Percentiles rank a stretch among this genome's conserved stretches.
phyloP scores from a whole-genome alignment of 2,797 vertebrate genomes.

The Orientallactaga sibirica region DNA sequence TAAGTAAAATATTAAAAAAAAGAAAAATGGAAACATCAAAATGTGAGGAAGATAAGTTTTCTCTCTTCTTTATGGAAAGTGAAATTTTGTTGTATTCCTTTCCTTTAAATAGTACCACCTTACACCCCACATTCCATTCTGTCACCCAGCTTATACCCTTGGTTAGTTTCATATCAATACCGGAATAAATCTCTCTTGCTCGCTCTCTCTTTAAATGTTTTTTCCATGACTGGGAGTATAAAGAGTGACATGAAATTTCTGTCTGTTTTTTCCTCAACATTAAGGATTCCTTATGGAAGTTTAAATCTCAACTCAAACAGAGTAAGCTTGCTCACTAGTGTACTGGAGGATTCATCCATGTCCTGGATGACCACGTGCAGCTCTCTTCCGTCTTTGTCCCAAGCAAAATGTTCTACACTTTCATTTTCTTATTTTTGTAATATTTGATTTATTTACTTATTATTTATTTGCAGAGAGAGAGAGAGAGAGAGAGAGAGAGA shows the following conservation, averaged over 20 bases:
- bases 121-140: neutral
- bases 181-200: neutral
- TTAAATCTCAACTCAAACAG: slow-evolving; percentile 1
- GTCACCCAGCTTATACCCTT: neutral
- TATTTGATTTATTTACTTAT: too few relatives aligned
- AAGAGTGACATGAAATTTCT: neutral
- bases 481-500: too few relatives aligned
- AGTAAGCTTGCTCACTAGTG: neutral
- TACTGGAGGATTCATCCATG: neutral
- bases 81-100: neutral
- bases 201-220: neutral
- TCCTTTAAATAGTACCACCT: neutral
- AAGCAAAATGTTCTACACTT: neutral
- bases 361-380: neutral
- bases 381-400: neutral
- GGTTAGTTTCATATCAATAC: neutral
- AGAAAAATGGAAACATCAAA: neutral
- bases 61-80: slow-evolving; percentile 36
- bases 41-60: neutral
- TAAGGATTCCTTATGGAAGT: neutral
- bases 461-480: too few relatives aligned
- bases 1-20: too few relatives aligned
- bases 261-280: neutral
- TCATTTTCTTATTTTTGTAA: neutral
- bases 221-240: neutral